Evolutionary conservation across 2,797 vertebrate species (phyloP).

Genomic region (Nyctalus aviator): DNA sequence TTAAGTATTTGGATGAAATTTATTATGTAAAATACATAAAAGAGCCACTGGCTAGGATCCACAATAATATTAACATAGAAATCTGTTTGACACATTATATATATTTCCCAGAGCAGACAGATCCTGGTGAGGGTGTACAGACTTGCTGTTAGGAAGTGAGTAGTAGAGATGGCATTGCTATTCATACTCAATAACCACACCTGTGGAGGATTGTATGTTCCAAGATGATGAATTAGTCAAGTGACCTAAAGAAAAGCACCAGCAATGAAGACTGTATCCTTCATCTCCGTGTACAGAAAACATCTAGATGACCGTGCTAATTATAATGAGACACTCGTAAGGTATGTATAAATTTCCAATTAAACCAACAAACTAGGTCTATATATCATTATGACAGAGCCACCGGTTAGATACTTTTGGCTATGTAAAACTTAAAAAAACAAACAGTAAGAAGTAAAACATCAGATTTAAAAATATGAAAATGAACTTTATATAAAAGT

Average conservation of each 20-base stretch:
- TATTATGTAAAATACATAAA: neutral
- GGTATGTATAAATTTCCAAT: neutral
- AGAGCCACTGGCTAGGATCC: neutral
- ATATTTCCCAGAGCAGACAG: neutral
- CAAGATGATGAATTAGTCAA: neutral
- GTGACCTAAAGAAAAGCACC: neutral
- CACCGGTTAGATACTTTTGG: neutral
- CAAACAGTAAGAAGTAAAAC: neutral
- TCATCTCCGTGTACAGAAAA: neutral
- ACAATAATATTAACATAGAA: neutral
- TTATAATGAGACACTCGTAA: slow-evolving; percentile 21
- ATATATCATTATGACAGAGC: neutral
- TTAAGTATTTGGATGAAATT: slow-evolving; percentile 8
- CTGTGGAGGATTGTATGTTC: neutral
- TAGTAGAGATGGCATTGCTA: neutral
- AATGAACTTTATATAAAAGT: neutral
- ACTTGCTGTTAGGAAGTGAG: neutral
- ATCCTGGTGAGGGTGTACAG: neutral
- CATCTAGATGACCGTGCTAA: neutral
- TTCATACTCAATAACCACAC: neutral
- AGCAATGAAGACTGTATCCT: neutral
- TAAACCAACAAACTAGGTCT: neutral
- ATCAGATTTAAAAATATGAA: neutral
- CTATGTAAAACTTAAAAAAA: neutral
- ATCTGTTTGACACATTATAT: neutral